phyloP scores from a whole-genome alignment of 2,888 invertebrate genomes.

The Hesperia comma region DNA sequence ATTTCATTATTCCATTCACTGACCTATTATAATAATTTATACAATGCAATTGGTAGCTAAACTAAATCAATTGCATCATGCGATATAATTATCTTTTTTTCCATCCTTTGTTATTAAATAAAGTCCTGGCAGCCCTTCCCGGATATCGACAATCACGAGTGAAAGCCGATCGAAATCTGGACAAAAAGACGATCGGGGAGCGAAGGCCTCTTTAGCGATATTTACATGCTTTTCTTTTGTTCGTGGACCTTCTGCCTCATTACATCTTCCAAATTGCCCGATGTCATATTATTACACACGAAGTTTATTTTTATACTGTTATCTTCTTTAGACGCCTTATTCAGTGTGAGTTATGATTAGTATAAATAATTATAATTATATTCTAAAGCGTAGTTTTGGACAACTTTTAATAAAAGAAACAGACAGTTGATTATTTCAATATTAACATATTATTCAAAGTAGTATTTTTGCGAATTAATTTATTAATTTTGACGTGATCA shows the following conservation, averaged over 20 bases:
- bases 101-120: slow-evolving; percentile 65
- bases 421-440: too few relatives aligned
- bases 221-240: slow-evolving; percentile 48
- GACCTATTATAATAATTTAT: background rate
- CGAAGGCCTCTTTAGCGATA: slow-evolving; percentile 54
- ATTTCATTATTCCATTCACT: slow-evolving; percentile 12
- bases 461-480: too few relatives aligned
- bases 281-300: background rate
- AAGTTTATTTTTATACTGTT: background rate
- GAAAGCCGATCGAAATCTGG: slow-evolving; percentile 59
- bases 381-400: too few relatives aligned
- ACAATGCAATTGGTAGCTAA: slow-evolving; percentile 36
- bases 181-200: slow-evolving; percentile 57
- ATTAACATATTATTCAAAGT: too few relatives aligned
- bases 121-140: slow-evolving; percentile 69
- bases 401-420: too few relatives aligned
- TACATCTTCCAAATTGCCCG: slow-evolving; percentile 8
- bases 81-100: slow-evolving; percentile 75
- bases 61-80: slow-evolving; percentile 60
- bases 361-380: too few relatives aligned
- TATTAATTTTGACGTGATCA: too few relatives aligned
- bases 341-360: background rate
- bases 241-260: slow-evolving; percentile 34
- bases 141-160: slow-evolving; percentile 78
- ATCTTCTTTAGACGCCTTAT: background rate